These are phyloP conservation scores for Agapornis roseicollis DNA, from an alignment of 2,113 vertebrate species.

Conservation along the genomic window DNA sequence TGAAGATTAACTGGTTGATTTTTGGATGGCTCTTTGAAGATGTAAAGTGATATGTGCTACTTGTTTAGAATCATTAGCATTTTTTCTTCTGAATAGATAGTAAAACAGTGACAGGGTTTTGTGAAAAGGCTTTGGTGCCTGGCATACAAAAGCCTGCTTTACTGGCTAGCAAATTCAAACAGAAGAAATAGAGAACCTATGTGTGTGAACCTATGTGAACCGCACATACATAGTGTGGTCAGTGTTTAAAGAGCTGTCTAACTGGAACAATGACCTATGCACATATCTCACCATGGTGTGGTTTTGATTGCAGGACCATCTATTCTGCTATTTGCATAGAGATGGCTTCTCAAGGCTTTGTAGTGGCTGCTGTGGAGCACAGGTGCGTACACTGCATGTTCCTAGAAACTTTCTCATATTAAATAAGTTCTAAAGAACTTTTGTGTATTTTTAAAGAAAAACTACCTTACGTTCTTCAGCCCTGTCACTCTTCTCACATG, in stretches of 20 bases:
- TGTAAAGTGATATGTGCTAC: not conserved
- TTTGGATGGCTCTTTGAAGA: not conserved
- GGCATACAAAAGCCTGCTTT: not conserved
- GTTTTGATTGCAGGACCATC: conserved; percentile 82
- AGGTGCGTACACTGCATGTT: conserved; percentile 74
- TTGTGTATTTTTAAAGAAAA: rapidly evolving
- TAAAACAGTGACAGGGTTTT: not conserved
- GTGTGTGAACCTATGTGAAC: too few relatives aligned
- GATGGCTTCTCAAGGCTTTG: conserved; percentile 91
- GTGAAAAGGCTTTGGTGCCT: not conserved
- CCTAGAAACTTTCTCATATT: not conserved
- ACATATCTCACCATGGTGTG: not conserved
- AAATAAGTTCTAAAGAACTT: not conserved
- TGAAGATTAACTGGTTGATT: not conserved
- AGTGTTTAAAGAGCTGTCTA: not conserved
- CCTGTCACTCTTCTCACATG: not conserved
- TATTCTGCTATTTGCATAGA: conserved; percentile 93
- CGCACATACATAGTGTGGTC: not conserved
- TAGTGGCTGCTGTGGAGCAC: conserved; percentile 94
- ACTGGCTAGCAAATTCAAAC: not conserved
- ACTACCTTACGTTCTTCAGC: not conserved
- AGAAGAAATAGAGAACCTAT: not conserved
- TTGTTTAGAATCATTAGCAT: not conserved
- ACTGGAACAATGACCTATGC: not conserved
- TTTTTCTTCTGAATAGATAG: not conserved